A percentile compares a stretch with the other conserved stretches of the same genome.
phyloP scores from a whole-genome alignment of 1,140 invertebrate species.

The Drosophila murphyi region DNA sequence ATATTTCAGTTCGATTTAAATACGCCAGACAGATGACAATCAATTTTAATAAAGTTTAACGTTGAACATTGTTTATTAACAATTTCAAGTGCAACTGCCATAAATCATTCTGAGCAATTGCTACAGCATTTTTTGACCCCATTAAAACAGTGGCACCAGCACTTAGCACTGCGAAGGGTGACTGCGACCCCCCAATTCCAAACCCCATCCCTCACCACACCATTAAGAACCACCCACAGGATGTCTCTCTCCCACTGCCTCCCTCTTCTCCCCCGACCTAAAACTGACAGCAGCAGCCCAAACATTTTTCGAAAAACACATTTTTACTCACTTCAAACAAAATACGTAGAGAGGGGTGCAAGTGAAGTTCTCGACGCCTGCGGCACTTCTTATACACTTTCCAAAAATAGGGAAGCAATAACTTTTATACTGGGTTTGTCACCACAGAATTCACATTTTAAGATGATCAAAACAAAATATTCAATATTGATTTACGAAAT shows the following conservation, averaged over 20 bases:
- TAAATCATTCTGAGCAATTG: conserved; percentile 42
- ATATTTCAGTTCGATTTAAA: conserved; percentile 1
- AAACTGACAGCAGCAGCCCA: conserved; percentile 53
- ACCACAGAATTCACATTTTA: not conserved
- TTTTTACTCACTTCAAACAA: conserved; percentile 59
- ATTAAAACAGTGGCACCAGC: conserved; percentile 45
- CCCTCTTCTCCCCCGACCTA: not conserved
- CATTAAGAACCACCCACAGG: not conserved
- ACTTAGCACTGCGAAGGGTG: conserved; percentile 23
- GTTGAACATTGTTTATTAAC: conserved; percentile 23
- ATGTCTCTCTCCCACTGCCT: not conserved
- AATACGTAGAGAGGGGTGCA: conserved; percentile 15
- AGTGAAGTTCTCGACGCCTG: conserved; percentile 44
- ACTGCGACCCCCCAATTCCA: not conserved
- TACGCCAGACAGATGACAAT: conserved; percentile 28
- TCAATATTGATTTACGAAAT: too few species aligned
- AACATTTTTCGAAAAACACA: conserved; percentile 42
- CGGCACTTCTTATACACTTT: conserved; percentile 19
- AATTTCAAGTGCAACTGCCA: conserved; percentile 38
- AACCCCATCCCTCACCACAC: not conserved
- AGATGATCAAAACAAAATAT: not conserved
- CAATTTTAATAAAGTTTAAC: conserved; percentile 50
- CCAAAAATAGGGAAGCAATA: not conserved
- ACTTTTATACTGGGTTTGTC: not conserved
- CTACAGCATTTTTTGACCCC: conserved; percentile 47